A percentile compares a stretch with the other conserved stretches of the same genome.
Conservation (phyloP, 2,113 vertebrate species). For the Platichthys stellatus region DNA sequence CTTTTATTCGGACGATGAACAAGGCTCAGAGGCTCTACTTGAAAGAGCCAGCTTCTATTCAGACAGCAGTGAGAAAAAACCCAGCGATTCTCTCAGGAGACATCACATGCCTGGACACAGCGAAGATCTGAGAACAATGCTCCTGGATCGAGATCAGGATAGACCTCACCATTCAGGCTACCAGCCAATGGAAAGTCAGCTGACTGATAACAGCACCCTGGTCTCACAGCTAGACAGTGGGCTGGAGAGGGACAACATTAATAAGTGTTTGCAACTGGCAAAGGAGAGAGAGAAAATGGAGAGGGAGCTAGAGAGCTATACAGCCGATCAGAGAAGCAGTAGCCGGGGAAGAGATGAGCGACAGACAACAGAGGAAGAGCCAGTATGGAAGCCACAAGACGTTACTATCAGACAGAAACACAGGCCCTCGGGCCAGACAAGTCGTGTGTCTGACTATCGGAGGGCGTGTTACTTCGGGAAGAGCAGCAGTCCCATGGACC, state of each 20-base stretch:
- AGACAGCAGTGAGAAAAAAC: slow-evolving; percentile 78
- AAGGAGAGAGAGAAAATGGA: slow-evolving; percentile 80
- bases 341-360: slow-evolving; percentile 35
- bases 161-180: slow-evolving; percentile 39
- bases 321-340: slow-evolving; percentile 46
- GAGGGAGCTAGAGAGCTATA: slow-evolving; percentile 72
- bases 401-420: slow-evolving; percentile 78
- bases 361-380: slow-evolving; percentile 59
- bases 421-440: slow-evolving; percentile 67
- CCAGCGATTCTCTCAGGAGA: slow-evolving; percentile 66
- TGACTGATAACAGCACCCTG: slow-evolving; percentile 72
- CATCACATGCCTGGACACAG: slow-evolving; percentile 29
- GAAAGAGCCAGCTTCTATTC: slow-evolving; percentile 82
- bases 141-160: slow-evolving; percentile 50
- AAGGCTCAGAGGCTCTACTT: slow-evolving; percentile 76
- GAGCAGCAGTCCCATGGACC: slow-evolving; percentile 83
- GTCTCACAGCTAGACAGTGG: slow-evolving; percentile 75
- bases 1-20: slow-evolving; percentile 82
- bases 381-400: slow-evolving; percentile 81
- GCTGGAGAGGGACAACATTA: slow-evolving; percentile 68
- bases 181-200: slow-evolving; percentile 65
- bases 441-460: slow-evolving; percentile 75
- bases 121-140: slow-evolving; percentile 70
- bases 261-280: slow-evolving; percentile 74
- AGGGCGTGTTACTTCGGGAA: slow-evolving; percentile 83